phyloP scores from a whole-genome alignment of 2,797 vertebrate genomes.

The Graptemys geographica region DNA sequence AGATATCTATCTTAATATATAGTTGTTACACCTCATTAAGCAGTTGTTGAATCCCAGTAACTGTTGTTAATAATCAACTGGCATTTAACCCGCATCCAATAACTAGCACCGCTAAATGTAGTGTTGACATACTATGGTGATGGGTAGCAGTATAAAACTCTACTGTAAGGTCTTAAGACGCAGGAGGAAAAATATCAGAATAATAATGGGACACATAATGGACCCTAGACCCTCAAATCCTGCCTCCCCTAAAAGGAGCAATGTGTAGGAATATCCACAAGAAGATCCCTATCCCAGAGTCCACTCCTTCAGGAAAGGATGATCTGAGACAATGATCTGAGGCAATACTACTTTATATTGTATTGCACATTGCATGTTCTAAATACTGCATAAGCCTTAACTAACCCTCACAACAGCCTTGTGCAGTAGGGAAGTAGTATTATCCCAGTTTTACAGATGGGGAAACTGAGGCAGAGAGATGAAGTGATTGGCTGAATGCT shows the following conservation, averaged over 20 bases:
- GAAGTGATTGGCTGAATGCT: background rate
- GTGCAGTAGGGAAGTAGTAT: background rate
- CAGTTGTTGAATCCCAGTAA: constrained; percentile 50
- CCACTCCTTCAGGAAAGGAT: background rate
- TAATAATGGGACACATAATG: background rate
- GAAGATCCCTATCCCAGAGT: background rate
- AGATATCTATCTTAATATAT: constrained; percentile 42
- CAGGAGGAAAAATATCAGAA: background rate
- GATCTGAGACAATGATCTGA: background rate
- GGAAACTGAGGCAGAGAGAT: constrained; percentile 36
- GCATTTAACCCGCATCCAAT: constrained; percentile 56
- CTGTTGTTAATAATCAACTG: constrained; percentile 56
- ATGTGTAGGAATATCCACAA: background rate
- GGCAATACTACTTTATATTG: background rate
- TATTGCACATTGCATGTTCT: background rate
- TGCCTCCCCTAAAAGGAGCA: background rate
- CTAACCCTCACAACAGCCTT: background rate
- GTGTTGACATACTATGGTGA: background rate
- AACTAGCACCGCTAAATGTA: constrained; percentile 37
- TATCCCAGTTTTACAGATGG: background rate
- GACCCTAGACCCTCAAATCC: background rate
- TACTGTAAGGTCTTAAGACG: background rate
- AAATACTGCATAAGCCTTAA: background rate
- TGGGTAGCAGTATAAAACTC: background rate
- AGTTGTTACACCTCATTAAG: constrained; percentile 65